Evolutionary conservation across 2,797 vertebrate species (phyloP).

Genomic region (Chelidonichthys spinosus): DNA sequence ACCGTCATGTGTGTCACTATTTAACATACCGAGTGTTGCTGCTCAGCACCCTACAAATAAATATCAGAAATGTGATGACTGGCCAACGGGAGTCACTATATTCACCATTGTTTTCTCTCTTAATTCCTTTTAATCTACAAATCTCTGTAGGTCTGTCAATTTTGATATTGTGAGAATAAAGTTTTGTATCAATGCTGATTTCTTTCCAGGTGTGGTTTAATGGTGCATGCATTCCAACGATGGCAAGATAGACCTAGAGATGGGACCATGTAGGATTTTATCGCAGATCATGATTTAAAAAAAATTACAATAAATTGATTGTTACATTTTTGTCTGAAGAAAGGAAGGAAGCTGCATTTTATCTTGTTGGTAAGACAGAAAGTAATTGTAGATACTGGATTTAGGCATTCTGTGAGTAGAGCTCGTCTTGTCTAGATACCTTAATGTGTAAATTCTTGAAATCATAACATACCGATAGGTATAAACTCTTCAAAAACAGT

Average conservation of each 20-base stretch:
- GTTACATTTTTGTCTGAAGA: too few species aligned
- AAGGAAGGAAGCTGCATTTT: too few species aligned
- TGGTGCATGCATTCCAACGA: neutral
- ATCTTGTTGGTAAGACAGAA: too few species aligned
- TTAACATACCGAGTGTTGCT: constrained; percentile 63
- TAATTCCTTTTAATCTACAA: constrained; percentile 78
- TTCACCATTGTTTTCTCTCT: constrained; percentile 63
- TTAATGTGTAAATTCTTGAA: too few species aligned
- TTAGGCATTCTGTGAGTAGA: too few species aligned
- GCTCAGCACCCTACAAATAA: constrained; percentile 47
- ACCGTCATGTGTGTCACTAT: constrained; percentile 57
- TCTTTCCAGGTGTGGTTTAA: constrained; percentile 39
- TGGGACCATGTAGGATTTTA: too few species aligned
- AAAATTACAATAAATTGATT: too few species aligned
- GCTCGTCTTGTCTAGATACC: too few species aligned
- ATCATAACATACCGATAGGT: too few species aligned
- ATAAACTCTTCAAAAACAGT: too few species aligned
- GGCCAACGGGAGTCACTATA: constrained; percentile 51
- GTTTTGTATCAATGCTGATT: constrained; percentile 83
- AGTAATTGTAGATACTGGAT: too few species aligned
- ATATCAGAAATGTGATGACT: constrained; percentile 46
- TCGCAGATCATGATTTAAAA: too few species aligned
- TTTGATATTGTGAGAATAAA: constrained; percentile 90
- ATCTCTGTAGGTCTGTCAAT: constrained; percentile 82
- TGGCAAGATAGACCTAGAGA: neutral